phyloP scores from a whole-genome alignment of 2,888 invertebrate genomes.

The Anodontia alba region DNA sequence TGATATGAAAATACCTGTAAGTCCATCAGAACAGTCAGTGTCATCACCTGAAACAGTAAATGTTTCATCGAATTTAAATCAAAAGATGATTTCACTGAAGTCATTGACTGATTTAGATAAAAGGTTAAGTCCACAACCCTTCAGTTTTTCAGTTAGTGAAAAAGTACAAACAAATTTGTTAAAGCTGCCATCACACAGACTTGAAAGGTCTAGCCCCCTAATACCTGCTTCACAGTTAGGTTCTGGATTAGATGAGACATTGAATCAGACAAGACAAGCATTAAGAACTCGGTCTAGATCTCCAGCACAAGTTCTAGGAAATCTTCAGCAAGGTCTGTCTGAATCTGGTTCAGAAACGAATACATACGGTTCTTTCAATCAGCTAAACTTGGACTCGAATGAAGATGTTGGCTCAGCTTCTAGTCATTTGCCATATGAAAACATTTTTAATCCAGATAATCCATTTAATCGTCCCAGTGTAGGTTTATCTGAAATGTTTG shows the following conservation, averaged over 20 bases:
- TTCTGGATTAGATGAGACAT: background rate
- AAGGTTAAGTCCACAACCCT: background rate
- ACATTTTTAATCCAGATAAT: background rate
- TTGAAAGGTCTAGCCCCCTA: background rate
- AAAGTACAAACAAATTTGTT: background rate
- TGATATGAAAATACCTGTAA: background rate
- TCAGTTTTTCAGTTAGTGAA: background rate
- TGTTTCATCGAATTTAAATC: too few species aligned
- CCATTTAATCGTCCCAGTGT: background rate
- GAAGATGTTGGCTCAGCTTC: background rate
- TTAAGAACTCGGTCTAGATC: too few species aligned
- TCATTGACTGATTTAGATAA: background rate
- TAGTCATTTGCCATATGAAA: slow-evolving; percentile 16
- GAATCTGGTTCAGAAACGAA: too few species aligned
- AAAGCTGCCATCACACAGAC: background rate
- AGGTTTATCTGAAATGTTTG: background rate
- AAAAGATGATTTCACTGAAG: background rate
- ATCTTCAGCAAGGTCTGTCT: too few species aligned
- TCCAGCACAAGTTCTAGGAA: too few species aligned
- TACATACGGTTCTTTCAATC: too few species aligned
- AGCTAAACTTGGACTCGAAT: background rate
- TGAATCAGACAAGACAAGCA: background rate
- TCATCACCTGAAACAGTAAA: background rate
- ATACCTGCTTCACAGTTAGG: background rate
- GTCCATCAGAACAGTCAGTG: background rate